A percentile compares a stretch with the other conserved stretches of the same genome.
These are phyloP conservation scores for Nephrocerus scutellatus DNA, from an alignment of 2,888 invertebrate genomes.

Conservation along the genomic window DNA sequence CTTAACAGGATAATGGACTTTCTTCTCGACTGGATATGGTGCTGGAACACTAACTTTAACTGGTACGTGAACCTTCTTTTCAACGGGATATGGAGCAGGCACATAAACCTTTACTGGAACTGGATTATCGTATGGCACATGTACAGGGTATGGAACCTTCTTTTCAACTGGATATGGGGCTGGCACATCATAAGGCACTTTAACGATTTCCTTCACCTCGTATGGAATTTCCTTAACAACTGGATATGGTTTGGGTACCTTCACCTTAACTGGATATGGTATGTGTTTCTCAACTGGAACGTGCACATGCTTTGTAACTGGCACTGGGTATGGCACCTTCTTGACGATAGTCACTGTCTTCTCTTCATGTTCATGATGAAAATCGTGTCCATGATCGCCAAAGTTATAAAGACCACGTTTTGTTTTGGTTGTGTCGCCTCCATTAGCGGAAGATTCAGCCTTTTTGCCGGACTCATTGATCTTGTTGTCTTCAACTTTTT, in stretches of 20 bases:
- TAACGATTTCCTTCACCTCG: constrained; percentile 70
- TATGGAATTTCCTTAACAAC: constrained; percentile 63
- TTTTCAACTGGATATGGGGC: constrained; percentile 73
- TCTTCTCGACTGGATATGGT: constrained; percentile 64
- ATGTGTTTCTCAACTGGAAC: constrained; percentile 59
- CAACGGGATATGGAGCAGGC: constrained; percentile 60
- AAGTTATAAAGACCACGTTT: constrained; percentile 64
- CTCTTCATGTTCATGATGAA: constrained; percentile 50
- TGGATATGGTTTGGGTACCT: constrained; percentile 64
- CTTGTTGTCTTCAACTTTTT: too few species aligned
- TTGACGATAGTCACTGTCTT: constrained; percentile 68
- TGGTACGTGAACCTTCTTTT: constrained; percentile 63
- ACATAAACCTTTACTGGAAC: constrained; percentile 67
- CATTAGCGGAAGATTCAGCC: constrained; percentile 39
- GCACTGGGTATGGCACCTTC: constrained; percentile 65
- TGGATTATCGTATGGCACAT: constrained; percentile 66
- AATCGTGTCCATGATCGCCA: constrained; percentile 44
- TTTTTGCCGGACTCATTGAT: constrained; percentile 34
- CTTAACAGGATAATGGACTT: constrained; percentile 56
- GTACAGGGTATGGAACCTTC: constrained; percentile 68
- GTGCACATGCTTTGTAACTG: constrained; percentile 58
- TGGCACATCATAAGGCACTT: constrained; percentile 71
- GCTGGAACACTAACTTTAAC: constrained; percentile 69
- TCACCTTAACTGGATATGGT: constrained; percentile 57
- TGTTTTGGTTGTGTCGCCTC: constrained; percentile 62